Evolutionary conservation across 2,113 vertebrate genomes (phyloP), one percentile per base, ranked within the genome.

Genomic region (Passer montanus): DNA sequence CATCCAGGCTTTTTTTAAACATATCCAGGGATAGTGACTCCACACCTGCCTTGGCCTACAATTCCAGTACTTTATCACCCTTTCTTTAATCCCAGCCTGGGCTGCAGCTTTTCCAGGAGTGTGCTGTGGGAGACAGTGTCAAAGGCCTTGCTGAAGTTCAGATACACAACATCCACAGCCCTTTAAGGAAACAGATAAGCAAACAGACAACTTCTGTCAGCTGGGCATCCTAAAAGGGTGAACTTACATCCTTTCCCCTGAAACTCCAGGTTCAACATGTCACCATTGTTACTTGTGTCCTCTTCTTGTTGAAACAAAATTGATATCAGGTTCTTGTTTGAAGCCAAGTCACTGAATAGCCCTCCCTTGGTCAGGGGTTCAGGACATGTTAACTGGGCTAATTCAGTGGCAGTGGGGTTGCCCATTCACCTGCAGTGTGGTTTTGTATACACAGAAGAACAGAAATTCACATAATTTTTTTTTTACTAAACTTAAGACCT

Each of bases 41-140:
- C 8, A 50, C 10, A 52, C 8, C 8, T 63, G 37, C 30, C 6
- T 0, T 0, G 44, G 6, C 22, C 50, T 2, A 33, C 28, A 0
- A 52, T 63, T 50, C 35, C 46, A 52, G 30, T 52, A n/a, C 14
- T 52, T 43, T 5, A 22, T n/a, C 8, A 13, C 2, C 3, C 47
- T 53, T 41, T 43, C 59, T 1, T 0, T 18, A 64, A 77, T 59
- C 33, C 43, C 13, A 46, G 33, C 43, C 7, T 3, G n/a, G 9
- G n/a, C 55, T 59, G 33, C 68, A 60, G 55, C 33, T 75, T 37
- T 9, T 47, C 55, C 73, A 47, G 56, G 44, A 31, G 27, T 31
- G 21, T 76, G 56, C 56, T 60, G 44, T 31, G 44, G 56, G n/a
- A 37, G 5, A 30, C 27, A 18, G n/a, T 37, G 43, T 11, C 35